phyloP scores from a whole-genome alignment of 2,113 vertebrate species.

The rat (Rattus norvegicus) region GRCr8 NC_086021.1:100127501-100128000 shows the following conservation, averaged over 20 bases:
- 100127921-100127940: slow-evolving; percentile 27
- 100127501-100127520: slow-evolving; percentile 1
- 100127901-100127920: neutral
- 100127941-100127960: slow-evolving; percentile 31
- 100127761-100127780: neutral
- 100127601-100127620: neutral
- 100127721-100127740: neutral
- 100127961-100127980: slow-evolving; percentile 25
- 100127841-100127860: neutral
- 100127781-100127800: neutral
- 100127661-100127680: neutral
- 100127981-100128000: neutral
- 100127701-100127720: neutral
- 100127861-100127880: neutral
- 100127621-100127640: neutral
- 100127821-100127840: neutral
- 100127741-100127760: fast-evolving
- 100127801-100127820: neutral
- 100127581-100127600: neutral
- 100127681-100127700: neutral
- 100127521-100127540: neutral
- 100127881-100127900: neutral
- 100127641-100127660: neutral
- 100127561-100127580: neutral
- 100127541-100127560: neutral